Evolutionary conservation across 2,888 invertebrate genomes (phyloP).

Genomic region (Pollenia angustigena): DNA sequence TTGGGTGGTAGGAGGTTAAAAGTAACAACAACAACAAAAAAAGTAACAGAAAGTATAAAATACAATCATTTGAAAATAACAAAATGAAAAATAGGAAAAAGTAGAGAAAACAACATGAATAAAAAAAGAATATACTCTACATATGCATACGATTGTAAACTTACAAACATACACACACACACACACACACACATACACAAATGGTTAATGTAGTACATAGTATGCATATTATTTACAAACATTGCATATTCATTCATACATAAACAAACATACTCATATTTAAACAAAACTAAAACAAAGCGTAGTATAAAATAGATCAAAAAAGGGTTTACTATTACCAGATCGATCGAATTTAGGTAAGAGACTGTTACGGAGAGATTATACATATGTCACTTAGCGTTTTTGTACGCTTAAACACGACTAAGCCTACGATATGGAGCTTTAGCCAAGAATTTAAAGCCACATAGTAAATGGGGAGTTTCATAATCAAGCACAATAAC

Average conservation of each 20-base stretch:
- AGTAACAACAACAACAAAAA: constrained; percentile 65
- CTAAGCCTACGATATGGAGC: no score
- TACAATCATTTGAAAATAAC: constrained; percentile 51
- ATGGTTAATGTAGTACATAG: constrained; percentile 3
- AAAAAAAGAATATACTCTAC: constrained; percentile 21
- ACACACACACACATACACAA: not conserved
- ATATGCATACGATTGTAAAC: not conserved
- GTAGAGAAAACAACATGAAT: constrained; percentile 5
- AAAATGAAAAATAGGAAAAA: constrained; percentile 46
- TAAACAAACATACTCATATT: not conserved
- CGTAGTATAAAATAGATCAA: not conserved
- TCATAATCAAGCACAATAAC: no score
- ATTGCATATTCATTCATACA: not conserved
- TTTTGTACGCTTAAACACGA: no score
- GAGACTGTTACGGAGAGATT: no score
- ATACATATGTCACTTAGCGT: no score
- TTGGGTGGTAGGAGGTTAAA: constrained; percentile 65
- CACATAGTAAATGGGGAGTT: no score
- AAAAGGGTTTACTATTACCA: not conserved
- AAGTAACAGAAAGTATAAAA: constrained; percentile 39
- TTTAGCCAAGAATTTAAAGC: no score
- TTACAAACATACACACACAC: not conserved
- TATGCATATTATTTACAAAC: not conserved
- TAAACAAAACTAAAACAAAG: not conserved
- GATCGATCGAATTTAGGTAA: not conserved